These are phyloP conservation scores for Scleropages formosus DNA, from an alignment of 2,797 vertebrate genomes.

Conservation along the genomic window DNA sequence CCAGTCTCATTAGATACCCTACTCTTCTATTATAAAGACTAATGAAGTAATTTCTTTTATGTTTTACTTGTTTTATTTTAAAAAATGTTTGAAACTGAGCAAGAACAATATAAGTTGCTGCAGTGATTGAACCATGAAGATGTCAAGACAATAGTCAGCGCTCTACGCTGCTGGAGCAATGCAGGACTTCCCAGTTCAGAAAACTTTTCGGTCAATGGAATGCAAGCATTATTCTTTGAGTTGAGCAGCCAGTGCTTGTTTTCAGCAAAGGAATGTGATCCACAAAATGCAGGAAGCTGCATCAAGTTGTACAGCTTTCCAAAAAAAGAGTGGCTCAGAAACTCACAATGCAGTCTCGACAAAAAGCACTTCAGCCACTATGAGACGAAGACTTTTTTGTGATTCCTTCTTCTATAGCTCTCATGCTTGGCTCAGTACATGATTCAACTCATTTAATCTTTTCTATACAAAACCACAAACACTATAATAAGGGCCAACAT, in stretches of 20 bases:
- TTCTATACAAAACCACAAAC: constrained; percentile 36
- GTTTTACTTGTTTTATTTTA: constrained; percentile 37
- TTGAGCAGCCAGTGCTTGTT: constrained; percentile 53
- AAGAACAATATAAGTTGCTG: constrained; percentile 30
- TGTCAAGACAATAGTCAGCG: constrained; percentile 51
- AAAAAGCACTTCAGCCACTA: constrained; percentile 65
- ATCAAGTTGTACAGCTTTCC: constrained; percentile 66
- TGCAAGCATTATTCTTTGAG: constrained; percentile 50
- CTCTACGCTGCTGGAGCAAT: constrained; percentile 49
- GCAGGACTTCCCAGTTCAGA: constrained; percentile 42
- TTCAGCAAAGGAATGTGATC: constrained; percentile 51
- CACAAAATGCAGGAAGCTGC: constrained; percentile 57
- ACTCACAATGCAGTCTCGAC: constrained; percentile 60
- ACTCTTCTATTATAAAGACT: constrained; percentile 45
- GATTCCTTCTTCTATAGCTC: constrained; percentile 42
- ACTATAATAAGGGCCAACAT: constrained; percentile 38
- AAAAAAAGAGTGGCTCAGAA: constrained; percentile 61
- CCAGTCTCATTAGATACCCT: constrained; percentile 53
- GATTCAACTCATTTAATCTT: constrained; percentile 58
- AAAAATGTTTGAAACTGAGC: constrained; percentile 35
- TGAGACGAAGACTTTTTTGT: constrained; percentile 52
- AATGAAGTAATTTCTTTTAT: constrained; percentile 44
- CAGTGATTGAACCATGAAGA: constrained; percentile 39
- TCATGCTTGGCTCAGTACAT: constrained; percentile 51
- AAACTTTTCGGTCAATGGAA: constrained; percentile 54